phyloP scores from a whole-genome alignment of 2,797 vertebrate genomes.

The Poliocrania exsul region DNA sequence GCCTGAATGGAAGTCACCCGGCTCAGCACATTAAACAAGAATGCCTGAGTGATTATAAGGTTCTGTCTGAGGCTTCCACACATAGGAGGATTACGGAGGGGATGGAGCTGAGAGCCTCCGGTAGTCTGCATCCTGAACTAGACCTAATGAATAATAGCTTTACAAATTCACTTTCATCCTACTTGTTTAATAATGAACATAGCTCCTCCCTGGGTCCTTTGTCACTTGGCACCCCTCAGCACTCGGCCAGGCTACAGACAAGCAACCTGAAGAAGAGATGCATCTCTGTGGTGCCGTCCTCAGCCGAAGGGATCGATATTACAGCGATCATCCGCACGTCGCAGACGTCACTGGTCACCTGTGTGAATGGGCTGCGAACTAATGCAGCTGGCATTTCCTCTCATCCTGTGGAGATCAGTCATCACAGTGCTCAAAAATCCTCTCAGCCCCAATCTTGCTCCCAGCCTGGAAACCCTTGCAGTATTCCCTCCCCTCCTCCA shows the following conservation, averaged over 20 bases:
- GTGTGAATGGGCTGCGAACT: slow-evolving; percentile 86
- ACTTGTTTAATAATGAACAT: slow-evolving; percentile 92
- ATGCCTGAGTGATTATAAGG: slow-evolving; percentile 83
- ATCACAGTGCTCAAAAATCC: slow-evolving; percentile 73
- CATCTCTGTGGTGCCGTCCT: slow-evolving; percentile 81
- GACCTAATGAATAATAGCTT: slow-evolving; percentile 79
- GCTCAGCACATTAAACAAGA: slow-evolving; percentile 93
- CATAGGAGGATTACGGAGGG: slow-evolving; percentile 74
- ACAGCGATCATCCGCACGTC: slow-evolving; percentile 88
- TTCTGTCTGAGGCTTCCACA: slow-evolving; percentile 72
- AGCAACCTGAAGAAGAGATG: slow-evolving; percentile 89
- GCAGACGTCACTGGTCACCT: slow-evolving; percentile 89
- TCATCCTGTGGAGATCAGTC: slow-evolving; percentile 73
- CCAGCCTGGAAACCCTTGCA: slow-evolving; percentile 80
- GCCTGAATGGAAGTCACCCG: slow-evolving; percentile 78
- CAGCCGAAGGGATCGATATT: slow-evolving; percentile 84
- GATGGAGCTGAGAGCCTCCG: slow-evolving; percentile 72
- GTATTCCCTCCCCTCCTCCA: slow-evolving; percentile 83
- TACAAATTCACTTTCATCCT: slow-evolving; percentile 83
- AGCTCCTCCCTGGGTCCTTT: slow-evolving; percentile 87
- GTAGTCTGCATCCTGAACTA: slow-evolving; percentile 82
- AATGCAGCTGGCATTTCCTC: slow-evolving; percentile 80
- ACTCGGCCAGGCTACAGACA: slow-evolving; percentile 84
- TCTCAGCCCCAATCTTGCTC: slow-evolving; percentile 78
- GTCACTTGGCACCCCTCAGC: slow-evolving; percentile 84